These are phyloP conservation scores for Ahaetulla prasina DNA, from an alignment of 2,113 vertebrate genomes.

Conservation along the genomic window DNA sequence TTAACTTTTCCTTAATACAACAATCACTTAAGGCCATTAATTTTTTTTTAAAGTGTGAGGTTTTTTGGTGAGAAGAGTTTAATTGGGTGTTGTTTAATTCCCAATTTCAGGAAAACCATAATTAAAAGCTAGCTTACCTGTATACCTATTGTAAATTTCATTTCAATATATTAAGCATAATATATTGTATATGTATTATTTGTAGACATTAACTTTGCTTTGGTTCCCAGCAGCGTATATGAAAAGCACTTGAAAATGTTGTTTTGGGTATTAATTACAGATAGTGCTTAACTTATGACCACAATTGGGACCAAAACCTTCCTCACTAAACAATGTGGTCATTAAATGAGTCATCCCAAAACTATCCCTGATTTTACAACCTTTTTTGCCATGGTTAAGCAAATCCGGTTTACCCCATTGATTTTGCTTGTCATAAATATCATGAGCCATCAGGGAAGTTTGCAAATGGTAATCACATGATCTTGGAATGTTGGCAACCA, in stretches of 20 bases:
- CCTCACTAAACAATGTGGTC: not conserved
- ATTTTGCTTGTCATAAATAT: not conserved
- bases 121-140: not conserved
- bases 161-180: not conserved
- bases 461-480: not conserved
- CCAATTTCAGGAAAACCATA: not conserved
- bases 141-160: not conserved
- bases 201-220: not conserved
- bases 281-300: not conserved
- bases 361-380: not conserved
- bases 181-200: not conserved
- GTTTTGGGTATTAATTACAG: not conserved
- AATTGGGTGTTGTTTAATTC: conserved; percentile 25
- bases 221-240: not conserved
- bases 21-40: conserved; percentile 10
- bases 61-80: not conserved
- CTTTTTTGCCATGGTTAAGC: not conserved
- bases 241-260: not conserved
- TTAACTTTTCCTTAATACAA: conserved; percentile 27
- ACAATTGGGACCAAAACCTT: not conserved
- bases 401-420: not conserved
- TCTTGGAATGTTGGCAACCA: not conserved
- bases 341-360: not conserved
- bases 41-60: conserved; percentile 3
- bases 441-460: not conserved